Evolutionary conservation across 2,888 invertebrate genomes (phyloP), one percentile per base, ranked within the genome.

Genomic region (Nomada fabriciana): DNA sequence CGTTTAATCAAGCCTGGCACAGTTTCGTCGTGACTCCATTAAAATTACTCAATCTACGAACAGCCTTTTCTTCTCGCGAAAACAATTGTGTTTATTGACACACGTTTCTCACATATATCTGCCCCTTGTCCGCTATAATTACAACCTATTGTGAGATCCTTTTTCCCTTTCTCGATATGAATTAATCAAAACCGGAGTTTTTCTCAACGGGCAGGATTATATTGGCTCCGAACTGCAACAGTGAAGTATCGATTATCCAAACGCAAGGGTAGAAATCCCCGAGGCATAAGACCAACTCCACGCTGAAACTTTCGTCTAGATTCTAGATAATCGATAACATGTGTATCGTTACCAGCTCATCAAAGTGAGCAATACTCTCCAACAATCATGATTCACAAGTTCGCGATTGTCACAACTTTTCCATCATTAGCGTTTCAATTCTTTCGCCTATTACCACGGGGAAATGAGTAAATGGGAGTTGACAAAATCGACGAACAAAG

Each of bases 261-360:
- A 70, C 59, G 70, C n/a, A 59, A 10, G 2, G 20, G 59, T 13
- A 59, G 60, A 50, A 15, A 60, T 53, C 20, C 10, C 15, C 10
- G 36, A 23, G 64, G 50, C 25, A 13, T 5, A 25, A 13, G 50
- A n/a, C 50, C 10, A 23, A 5, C 9, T 13, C 55, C 42, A 2
- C 4, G 57, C 59, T 70, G 43, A 25, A 70, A 70, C 47, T 70
- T 70, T 47, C 59, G 47, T 29, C n/a, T 57, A 47, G 47, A 47
- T 47, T 13, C 47, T 43, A 5, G 15, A 25, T 36, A 60, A 60
- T 70, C 70, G 59, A 29, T 70, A 60, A 60, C 70, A 50, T 47
- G 70, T 60, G 70, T 70, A 47, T 60, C 59, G 70, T 70, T 70
- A 60, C 47, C 60, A 23, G 9, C 29, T 50, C 25, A 25, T 60